Evolutionary conservation across 2,888 invertebrate genomes (phyloP).

Genomic region (Phania funesta): DNA sequence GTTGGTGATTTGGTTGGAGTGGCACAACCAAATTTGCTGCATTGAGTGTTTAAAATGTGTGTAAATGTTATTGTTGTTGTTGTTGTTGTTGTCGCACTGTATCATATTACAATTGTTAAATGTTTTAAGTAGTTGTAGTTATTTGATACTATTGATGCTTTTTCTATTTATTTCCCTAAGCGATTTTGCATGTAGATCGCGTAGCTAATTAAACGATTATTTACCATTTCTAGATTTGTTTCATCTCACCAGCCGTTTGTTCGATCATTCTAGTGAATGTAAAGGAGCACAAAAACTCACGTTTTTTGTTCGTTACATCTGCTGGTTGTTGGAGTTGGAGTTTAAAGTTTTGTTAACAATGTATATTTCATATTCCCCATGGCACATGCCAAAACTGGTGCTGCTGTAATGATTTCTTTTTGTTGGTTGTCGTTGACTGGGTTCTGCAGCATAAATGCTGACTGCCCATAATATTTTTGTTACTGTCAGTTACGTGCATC

Average conservation of each 20-base stretch:
- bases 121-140: neutral
- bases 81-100: conserved; percentile 14
- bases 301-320: conserved; percentile 16
- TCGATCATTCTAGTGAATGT: neutral
- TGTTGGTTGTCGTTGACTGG: neutral
- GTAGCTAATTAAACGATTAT: conserved; percentile 79
- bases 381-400: conserved; percentile 60
- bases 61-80: neutral
- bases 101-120: conserved; percentile 40
- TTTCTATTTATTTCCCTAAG: conserved; percentile 56
- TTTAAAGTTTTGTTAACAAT: conserved; percentile 41
- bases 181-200: conserved; percentile 71
- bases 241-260: conserved; percentile 48
- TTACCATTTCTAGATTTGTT: conserved; percentile 68
- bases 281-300: conserved; percentile 11
- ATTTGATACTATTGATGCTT: conserved; percentile 6
- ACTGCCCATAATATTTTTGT: conserved; percentile 13
- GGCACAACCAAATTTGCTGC: conserved; percentile 54
- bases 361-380: conserved; percentile 60
- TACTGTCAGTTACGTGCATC: conserved; percentile 16
- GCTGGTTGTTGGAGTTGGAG: conserved; percentile 37
- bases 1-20: conserved; percentile 36
- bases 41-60: conserved; percentile 26
- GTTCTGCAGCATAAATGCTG: conserved; percentile 26
- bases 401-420: conserved; percentile 58